Percentiles rank a stretch among this genome's conserved stretches.
phyloP scores from a whole-genome alignment of 2,888 invertebrate species.

The Pseudoips prasinana region DNA sequence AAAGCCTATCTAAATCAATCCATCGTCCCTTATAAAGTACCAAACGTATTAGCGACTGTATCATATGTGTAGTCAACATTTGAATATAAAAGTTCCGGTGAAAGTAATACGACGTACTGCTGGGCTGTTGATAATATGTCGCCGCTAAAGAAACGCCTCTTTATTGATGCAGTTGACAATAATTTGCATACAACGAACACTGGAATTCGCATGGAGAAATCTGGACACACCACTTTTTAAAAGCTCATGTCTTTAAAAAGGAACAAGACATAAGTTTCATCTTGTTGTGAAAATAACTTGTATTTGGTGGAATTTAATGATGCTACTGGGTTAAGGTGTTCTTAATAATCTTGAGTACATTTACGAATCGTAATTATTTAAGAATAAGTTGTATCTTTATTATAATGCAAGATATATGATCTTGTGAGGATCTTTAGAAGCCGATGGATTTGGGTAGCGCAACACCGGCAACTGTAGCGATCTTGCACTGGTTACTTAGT shows the following conservation, averaged over 20 bases:
- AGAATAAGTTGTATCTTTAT: too few relatives aligned
- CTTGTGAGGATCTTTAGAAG: too few relatives aligned
- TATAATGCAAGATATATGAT: too few relatives aligned
- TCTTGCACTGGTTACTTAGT: too few relatives aligned
- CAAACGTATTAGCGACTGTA: background rate
- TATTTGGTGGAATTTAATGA: conserved; percentile 14
- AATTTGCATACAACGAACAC: conserved; percentile 61
- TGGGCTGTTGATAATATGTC: conserved; percentile 47
- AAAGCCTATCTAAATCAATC: background rate
- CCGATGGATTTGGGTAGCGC: too few relatives aligned
- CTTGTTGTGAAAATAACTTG: background rate
- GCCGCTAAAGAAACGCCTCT: conserved; percentile 48
- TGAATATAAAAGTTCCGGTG: conserved; percentile 29
- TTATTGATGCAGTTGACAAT: conserved; percentile 31
- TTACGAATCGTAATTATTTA: too few relatives aligned
- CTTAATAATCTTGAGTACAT: too few relatives aligned
- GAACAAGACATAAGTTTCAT: too few relatives aligned
- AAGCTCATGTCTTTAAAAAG: conserved; percentile 27
- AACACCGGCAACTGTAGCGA: too few relatives aligned
- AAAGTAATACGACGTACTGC: conserved; percentile 35
- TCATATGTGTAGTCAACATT: background rate
- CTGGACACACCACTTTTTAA: conserved; percentile 46
- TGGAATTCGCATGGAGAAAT: conserved; percentile 54
- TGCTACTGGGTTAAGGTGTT: conserved; percentile 7
- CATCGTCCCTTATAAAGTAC: background rate